These are phyloP conservation scores for Argentina silus DNA, from an alignment of 2,797 vertebrate genomes.

Conservation along the genomic window DNA sequence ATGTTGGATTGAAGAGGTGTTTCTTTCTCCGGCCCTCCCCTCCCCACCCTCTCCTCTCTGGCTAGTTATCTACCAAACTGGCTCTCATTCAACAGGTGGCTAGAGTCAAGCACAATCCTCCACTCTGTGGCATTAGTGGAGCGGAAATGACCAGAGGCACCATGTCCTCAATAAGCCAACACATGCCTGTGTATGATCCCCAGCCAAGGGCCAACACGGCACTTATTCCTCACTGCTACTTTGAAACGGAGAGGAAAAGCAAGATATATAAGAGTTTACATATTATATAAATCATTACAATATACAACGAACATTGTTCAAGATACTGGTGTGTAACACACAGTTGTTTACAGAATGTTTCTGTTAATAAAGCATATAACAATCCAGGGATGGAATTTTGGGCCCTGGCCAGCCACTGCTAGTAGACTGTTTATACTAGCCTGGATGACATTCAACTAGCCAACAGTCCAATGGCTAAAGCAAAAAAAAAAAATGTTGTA, in stretches of 20 bases:
- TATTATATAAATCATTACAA: too few relatives aligned
- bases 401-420: too few relatives aligned
- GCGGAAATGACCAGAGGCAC: slow-evolving; percentile 67
- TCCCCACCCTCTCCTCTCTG: neutral
- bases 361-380: too few relatives aligned
- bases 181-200: slow-evolving; percentile 47
- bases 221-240: slow-evolving; percentile 24
- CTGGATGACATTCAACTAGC: too few relatives aligned
- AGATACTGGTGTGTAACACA: slow-evolving; percentile 7
- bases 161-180: slow-evolving; percentile 44
- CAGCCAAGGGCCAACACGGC: slow-evolving; percentile 42
- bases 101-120: slow-evolving; percentile 78
- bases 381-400: too few relatives aligned
- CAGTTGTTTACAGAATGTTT: too few relatives aligned
- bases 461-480: too few relatives aligned
- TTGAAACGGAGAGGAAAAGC: slow-evolving; percentile 3
- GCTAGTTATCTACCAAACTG: slow-evolving; percentile 80
- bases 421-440: too few relatives aligned
- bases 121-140: slow-evolving; percentile 81
- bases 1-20: slow-evolving; percentile 73
- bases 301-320: neutral
- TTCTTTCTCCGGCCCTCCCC: neutral
- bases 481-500: too few relatives aligned
- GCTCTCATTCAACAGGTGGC: slow-evolving; percentile 84
- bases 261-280: neutral